Base-by-base conservation (phyloP, 2,113 vertebrate species). In the Pipa parva region DNA sequence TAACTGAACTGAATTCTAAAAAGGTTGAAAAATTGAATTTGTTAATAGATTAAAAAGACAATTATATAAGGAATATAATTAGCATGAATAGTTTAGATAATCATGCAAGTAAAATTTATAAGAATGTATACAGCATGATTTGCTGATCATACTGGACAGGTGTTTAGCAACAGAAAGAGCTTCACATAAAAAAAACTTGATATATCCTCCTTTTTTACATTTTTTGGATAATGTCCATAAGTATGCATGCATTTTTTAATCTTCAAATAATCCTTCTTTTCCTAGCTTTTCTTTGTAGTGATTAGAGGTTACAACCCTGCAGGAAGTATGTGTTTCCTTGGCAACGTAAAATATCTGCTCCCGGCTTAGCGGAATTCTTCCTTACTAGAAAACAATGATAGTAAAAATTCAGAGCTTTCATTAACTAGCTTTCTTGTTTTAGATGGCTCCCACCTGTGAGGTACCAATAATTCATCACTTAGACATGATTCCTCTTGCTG, bases 301-400 rank as follows among this genome's bases (percentile, higher is more conserved):
- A 92, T 92, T 93, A 92, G 89, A 92, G 93, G 93, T 96, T 92
- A 85, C 91, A 95, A 95, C 92, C 93, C 90, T 92, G 92, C 91
- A 92, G 92, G 92, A 97, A 97, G 94, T 95, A 92, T 89, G 81
- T 88, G 93, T 94, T 97, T 86, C 92, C 92, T 95, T 93, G 89
- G 92, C 90, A 96, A 97, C 95, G 86, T 89, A 93, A 95, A 92
- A 98, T 95, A 92, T 92, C 93, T 91, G 92, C 92, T 90, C 82
- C 90, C 88, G 90, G 92, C 88, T 95, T 94, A 95, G 90, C 88
- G 90, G 92, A 95, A 95, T 96, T 95, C 91, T 85, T 86, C 83
- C 80, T 89, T 95, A 95, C 94, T 92, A 95, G 92, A 95, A 97
- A 95, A 95, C 94, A 97, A 96, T 85, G 94, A 90, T 90, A 88